Evolutionary conservation across 2,888 invertebrate species (phyloP).

Genomic region (Clunio marinus): DNA sequence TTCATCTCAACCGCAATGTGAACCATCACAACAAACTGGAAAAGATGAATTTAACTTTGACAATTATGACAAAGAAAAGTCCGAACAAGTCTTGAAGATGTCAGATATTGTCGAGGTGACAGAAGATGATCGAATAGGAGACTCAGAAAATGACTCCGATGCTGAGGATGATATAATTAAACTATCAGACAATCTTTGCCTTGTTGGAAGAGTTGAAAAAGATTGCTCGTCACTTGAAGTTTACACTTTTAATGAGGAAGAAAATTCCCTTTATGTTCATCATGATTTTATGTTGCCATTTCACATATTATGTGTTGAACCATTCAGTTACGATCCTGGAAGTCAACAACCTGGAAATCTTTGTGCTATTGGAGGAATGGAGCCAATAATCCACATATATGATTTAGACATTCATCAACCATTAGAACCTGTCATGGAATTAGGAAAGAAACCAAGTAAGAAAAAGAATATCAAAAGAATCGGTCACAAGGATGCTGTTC

Average conservation of each 20-base stretch:
- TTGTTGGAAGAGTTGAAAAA: slow-evolving; percentile 81
- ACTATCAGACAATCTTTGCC: slow-evolving; percentile 80
- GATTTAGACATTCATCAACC: slow-evolving; percentile 91
- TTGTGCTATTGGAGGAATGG: slow-evolving; percentile 90
- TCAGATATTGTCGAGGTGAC: slow-evolving; percentile 47
- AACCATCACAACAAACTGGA: slow-evolving; percentile 44
- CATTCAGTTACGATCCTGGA: slow-evolving; percentile 81
- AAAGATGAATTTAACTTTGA: slow-evolving; percentile 70
- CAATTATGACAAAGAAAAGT: slow-evolving; percentile 69
- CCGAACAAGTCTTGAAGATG: slow-evolving; percentile 50
- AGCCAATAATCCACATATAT: slow-evolving; percentile 92
- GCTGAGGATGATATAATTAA: slow-evolving; percentile 88
- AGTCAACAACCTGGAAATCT: slow-evolving; percentile 69
- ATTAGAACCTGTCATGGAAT: slow-evolving; percentile 78
- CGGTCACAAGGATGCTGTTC: slow-evolving; percentile 86
- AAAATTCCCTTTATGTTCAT: slow-evolving; percentile 86
- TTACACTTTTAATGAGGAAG: slow-evolving; percentile 84
- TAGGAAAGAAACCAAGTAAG: slow-evolving; percentile 70
- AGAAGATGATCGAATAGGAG: slow-evolving; percentile 51
- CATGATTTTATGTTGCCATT: slow-evolving; percentile 87
- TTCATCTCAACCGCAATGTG: slow-evolving; percentile 47
- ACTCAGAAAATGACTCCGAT: slow-evolving; percentile 59
- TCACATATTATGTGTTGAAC: slow-evolving; percentile 88
- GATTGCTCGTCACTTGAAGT: slow-evolving; percentile 85
- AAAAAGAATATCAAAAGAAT: slow-evolving; percentile 64